Conservation (phyloP, 2,888 invertebrate genomes). For the Euphydryas editha region DNA sequence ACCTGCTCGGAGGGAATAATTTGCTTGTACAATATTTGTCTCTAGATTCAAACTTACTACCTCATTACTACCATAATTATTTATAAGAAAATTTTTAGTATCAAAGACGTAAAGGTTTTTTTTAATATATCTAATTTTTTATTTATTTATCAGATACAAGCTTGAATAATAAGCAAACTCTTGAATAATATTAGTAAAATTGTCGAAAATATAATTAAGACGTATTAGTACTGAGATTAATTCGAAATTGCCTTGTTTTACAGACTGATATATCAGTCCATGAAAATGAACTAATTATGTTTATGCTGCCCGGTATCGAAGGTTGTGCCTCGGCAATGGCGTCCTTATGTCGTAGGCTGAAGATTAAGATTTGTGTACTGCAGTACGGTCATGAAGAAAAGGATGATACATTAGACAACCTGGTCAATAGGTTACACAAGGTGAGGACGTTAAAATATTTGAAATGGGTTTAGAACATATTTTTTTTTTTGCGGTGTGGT, state of each 20-base stretch:
- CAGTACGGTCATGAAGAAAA: constrained; percentile 77
- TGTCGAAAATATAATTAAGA: background rate
- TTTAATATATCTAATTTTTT: no score
- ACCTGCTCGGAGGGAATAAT: no score
- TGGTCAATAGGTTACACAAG: constrained; percentile 79
- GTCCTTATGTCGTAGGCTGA: constrained; percentile 77
- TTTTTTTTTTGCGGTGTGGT: background rate
- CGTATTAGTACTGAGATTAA: background rate
- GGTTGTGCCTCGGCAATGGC: constrained; percentile 83
- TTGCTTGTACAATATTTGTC: no score
- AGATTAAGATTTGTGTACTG: constrained; percentile 79
- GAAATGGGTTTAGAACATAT: background rate
- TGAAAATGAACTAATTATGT: constrained; percentile 76
- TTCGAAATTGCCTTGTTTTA: background rate
- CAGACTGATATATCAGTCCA: constrained; percentile 74
- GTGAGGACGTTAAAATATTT: constrained; percentile 55
- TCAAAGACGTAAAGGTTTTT: no score
- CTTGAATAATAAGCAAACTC: no score
- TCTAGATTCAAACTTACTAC: no score
- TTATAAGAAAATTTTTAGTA: no score
- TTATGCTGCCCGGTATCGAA: constrained; percentile 88
- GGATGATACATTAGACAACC: constrained; percentile 71
- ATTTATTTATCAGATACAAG: no score
- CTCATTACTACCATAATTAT: no score
- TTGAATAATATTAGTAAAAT: no score